Percentiles rank a stretch among this genome's conserved stretches.
Evolutionary conservation across 2,797 vertebrate genomes (phyloP).

Genomic region (Centroberyx gerrardi): DNA sequence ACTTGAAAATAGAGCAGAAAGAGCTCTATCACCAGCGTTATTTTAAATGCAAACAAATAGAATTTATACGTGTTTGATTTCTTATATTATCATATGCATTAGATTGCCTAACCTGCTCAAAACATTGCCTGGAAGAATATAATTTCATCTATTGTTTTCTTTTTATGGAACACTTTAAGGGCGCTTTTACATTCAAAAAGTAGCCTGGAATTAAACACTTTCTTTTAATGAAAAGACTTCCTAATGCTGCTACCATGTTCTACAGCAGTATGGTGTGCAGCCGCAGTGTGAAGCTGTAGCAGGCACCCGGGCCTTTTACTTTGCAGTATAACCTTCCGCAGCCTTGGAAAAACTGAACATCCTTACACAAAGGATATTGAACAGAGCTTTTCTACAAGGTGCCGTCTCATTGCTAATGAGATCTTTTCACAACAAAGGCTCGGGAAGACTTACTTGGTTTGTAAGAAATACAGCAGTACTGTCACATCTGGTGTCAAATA

Average conservation of each 20-base stretch:
- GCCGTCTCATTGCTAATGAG: constrained; percentile 1
- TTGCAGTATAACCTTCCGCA: constrained; percentile 22
- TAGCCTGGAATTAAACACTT: constrained; percentile 18
- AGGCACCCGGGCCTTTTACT: not conserved
- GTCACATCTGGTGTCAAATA: constrained; percentile 2
- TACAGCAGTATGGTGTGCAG: not conserved
- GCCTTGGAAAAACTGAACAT: constrained; percentile 5
- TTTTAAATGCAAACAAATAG: constrained; percentile 38
- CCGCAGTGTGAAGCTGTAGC: constrained; percentile 1
- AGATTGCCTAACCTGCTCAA: not conserved
- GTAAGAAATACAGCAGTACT: not conserved
- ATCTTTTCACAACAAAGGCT: not conserved
- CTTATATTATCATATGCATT: not conserved
- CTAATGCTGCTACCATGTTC: not conserved
- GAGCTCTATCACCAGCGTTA: constrained; percentile 68
- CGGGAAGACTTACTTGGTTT: not conserved
- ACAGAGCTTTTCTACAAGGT: constrained; percentile 6
- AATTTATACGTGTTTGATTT: constrained; percentile 11
- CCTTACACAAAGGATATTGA: not conserved
- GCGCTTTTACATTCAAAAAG: not conserved
- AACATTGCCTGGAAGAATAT: not conserved
- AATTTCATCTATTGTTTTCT: not conserved
- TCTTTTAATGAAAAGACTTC: constrained; percentile 17
- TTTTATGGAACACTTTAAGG: no score
- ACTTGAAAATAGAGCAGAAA: constrained; percentile 55